These are phyloP conservation scores for Rana temporaria DNA, from an alignment of 2,113 vertebrate genomes.

Conservation along the genomic window DNA sequence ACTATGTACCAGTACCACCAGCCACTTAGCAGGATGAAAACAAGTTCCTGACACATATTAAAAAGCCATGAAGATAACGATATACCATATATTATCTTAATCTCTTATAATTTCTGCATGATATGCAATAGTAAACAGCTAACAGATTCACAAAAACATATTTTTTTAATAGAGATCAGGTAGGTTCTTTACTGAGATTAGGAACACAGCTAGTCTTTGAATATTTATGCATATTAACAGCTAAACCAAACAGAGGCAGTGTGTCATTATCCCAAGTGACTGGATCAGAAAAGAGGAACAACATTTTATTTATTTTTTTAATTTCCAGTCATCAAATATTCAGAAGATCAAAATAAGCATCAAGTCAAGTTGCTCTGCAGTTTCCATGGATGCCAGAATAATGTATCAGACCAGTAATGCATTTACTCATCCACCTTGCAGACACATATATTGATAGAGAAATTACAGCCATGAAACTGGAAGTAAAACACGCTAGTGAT, in stretches of 20 bases:
- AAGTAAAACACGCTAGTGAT: not conserved
- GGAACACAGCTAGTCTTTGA: conserved; percentile 11
- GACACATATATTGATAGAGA: conserved; percentile 11
- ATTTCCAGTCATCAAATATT: conserved; percentile 52
- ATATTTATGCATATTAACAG: conserved; percentile 33
- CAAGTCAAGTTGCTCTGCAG: conserved; percentile 48
- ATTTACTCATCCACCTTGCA: conserved; percentile 32
- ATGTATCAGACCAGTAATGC: conserved; percentile 17
- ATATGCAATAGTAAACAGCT: too few species aligned
- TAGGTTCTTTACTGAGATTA: not conserved
- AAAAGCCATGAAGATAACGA: too few species aligned
- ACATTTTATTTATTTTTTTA: conserved; percentile 19
- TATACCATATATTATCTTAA: too few species aligned
- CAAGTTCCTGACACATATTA: too few species aligned
- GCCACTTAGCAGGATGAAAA: too few species aligned
- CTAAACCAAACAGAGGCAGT: conserved; percentile 21
- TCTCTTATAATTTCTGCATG: too few species aligned
- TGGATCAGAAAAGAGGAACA: conserved; percentile 11
- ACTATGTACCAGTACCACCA: too few species aligned
- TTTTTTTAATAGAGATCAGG: not conserved
- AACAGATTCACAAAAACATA: not conserved
- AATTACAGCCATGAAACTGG: not conserved
- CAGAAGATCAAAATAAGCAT: conserved; percentile 37
- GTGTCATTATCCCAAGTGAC: conserved; percentile 29
- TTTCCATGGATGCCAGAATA: conserved; percentile 50